phyloP scores from a whole-genome alignment of 1,140 invertebrate species.

The Caenorhabditis elegans region DNA sequence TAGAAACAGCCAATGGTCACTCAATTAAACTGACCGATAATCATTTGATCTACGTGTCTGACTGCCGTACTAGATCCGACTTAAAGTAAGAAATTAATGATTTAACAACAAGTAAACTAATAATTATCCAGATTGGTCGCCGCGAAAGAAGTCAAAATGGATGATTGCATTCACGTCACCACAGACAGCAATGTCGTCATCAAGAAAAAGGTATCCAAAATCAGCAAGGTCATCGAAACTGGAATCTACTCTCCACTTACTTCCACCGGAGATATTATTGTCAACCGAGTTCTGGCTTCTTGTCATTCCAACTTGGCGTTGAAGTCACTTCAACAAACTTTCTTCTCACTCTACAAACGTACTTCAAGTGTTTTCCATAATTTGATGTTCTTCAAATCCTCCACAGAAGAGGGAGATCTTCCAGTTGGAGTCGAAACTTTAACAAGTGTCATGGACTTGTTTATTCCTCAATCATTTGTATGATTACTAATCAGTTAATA shows the following conservation, averaged over 20 bases:
- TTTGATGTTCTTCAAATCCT: not conserved
- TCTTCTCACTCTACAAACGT: conserved; percentile 42
- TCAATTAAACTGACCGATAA: conserved; percentile 45
- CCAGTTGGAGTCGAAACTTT: conserved; percentile 44
- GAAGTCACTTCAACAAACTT: conserved; percentile 45
- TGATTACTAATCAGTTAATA: not conserved
- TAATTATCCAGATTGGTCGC: not conserved
- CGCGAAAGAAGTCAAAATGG: conserved; percentile 26
- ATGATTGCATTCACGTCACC: conserved; percentile 33
- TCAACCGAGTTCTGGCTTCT: conserved; percentile 45
- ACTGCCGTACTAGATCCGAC: conserved; percentile 20
- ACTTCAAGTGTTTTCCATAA: conserved; percentile 30
- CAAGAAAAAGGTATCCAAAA: conserved; percentile 16
- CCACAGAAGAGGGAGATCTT: not conserved
- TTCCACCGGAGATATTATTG: conserved; percentile 47
- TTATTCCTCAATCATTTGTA: conserved; percentile 37
- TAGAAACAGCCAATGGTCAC: conserved; percentile 1
- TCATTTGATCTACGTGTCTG: conserved; percentile 48
- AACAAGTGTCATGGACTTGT: conserved; percentile 39
- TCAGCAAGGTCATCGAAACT: conserved; percentile 18
- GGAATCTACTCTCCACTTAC: conserved; percentile 50
- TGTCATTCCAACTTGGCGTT: conserved; percentile 47
- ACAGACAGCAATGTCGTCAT: not conserved
- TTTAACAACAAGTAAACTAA: not conserved
- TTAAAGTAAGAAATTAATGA: not conserved